Conservation (phyloP, 2,797 vertebrate species). For the Xenops minutus region DNA sequence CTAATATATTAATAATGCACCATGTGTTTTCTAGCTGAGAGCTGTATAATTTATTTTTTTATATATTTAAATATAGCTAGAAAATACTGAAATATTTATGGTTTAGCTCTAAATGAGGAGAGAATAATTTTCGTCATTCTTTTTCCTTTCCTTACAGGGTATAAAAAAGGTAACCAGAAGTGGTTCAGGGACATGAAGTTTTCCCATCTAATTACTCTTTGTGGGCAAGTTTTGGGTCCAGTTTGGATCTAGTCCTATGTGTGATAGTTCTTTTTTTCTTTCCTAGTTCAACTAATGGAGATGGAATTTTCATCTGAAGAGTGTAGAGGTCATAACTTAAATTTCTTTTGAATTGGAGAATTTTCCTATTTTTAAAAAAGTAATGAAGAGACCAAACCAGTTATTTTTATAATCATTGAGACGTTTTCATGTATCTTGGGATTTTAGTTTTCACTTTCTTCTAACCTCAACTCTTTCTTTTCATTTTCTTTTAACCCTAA, state of each 20-base stretch:
- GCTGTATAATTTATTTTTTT: neutral
- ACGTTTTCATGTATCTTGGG: neutral
- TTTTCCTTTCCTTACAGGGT: conserved; percentile 4
- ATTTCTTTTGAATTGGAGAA: neutral
- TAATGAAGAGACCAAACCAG: neutral
- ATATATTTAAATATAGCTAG: conserved; percentile 11
- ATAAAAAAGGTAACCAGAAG: conserved; percentile 12
- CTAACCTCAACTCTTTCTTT: neutral
- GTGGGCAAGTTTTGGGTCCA: neutral
- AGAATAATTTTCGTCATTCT: neutral
- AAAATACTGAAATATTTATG: conserved; percentile 19
- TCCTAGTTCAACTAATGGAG: neutral
- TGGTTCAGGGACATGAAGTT: neutral
- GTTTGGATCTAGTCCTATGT: neutral
- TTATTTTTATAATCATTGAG: neutral
- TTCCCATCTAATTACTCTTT: neutral
- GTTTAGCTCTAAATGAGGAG: neutral
- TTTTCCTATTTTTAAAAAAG: neutral
- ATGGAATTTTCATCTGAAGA: neutral
- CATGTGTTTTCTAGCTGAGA: neutral
- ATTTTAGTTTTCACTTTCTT: neutral
- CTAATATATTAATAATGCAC: neutral
- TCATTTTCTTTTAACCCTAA: neutral
- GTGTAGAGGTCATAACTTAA: neutral
- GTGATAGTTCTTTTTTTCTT: accelerated